Percentiles rank a stretch among this genome's conserved stretches.
phyloP scores from a whole-genome alignment of 1,140 invertebrate genomes.

The Euwallacea fornicatus region DNA sequence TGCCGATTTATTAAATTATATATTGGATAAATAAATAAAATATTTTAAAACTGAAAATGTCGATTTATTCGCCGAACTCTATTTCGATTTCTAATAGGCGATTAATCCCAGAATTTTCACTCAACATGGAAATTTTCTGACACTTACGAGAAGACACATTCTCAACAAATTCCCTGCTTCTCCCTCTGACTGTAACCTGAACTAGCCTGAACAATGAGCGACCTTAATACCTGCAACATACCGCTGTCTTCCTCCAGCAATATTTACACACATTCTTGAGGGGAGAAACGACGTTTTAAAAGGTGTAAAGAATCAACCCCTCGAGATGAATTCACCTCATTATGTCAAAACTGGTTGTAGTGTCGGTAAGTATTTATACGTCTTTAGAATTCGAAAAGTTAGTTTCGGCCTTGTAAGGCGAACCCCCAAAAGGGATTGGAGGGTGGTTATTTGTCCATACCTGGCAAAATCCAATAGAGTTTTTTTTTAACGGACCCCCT shows the following conservation, averaged over 20 bases:
- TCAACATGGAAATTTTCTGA: too few species aligned
- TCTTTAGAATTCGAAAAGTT: conserved; percentile 28
- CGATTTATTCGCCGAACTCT: too few species aligned
- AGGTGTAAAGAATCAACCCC: conserved; percentile 38
- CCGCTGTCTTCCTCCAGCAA: conserved; percentile 12
- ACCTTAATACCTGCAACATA: conserved; percentile 28
- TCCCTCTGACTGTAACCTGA: neutral
- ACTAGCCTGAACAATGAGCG: conserved; percentile 13
- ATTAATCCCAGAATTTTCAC: too few species aligned
- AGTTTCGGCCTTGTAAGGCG: conserved; percentile 18
- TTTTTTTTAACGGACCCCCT: too few species aligned
- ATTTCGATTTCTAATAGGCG: too few species aligned
- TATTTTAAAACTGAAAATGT: too few species aligned
- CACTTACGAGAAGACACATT: too few species aligned
- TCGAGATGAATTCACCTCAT: conserved; percentile 35
- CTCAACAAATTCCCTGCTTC: neutral
- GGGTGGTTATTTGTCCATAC: conserved; percentile 1
- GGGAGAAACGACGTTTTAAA: conserved; percentile 37
- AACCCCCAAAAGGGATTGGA: conserved; percentile 19
- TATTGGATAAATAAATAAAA: too few species aligned
- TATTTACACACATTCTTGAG: conserved; percentile 33
- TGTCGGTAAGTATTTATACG: conserved; percentile 31
- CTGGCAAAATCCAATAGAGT: too few species aligned
- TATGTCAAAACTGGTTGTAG: conserved; percentile 37
- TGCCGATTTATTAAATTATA: too few species aligned